Evolutionary conservation across 1,140 invertebrate species (phyloP), one percentile per base, ranked within the genome.

Genomic region (Lasaia peninsularis): DNA sequence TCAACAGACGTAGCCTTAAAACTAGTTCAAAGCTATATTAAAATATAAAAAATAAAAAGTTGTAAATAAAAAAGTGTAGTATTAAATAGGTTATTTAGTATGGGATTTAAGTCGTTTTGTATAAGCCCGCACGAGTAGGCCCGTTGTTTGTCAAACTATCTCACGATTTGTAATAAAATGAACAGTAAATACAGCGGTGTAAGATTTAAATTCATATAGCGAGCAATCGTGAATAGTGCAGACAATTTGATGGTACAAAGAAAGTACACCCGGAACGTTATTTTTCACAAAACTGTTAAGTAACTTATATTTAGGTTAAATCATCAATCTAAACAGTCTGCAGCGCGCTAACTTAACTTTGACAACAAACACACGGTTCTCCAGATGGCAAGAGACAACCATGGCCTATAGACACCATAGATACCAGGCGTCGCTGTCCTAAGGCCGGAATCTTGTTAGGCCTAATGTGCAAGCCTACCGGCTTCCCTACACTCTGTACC

Each of bases 11-110:
- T 86, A 88, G 85, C 83, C 83, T 88, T 88, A 88, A 83, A 80
- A 78, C 75, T 88, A 88, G 85, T 88, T 86, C 85, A 88, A 88
- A 88, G 84, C 80, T 86, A 85, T 78, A 80, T 78, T 66, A 56
- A 79, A 78, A 74, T 65, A 70, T 71, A 66, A 69, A 74, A 73
- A 70, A 65, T 62, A 69, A 72, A 75, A 73, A 75, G 64, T 52
- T 85, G 78, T 81, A 83, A 78, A 82, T 84, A 87, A 69, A 80
- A 69, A 67, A 67, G n/a, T 67, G 77, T 84, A 85, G 81, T 74
- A 65, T 77, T 80, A 81, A 75, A 75, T 79, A 79, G 72, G 56
- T 59, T 74, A 52, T 80, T 83, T 73, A 71, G 59, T 72, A 65
- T 72, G 73, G 73, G 58, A 79, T 67, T 58, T 75, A 74, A 73